phyloP scores from a whole-genome alignment of 2,888 invertebrate genomes.

The Ophion obscuratus region DNA sequence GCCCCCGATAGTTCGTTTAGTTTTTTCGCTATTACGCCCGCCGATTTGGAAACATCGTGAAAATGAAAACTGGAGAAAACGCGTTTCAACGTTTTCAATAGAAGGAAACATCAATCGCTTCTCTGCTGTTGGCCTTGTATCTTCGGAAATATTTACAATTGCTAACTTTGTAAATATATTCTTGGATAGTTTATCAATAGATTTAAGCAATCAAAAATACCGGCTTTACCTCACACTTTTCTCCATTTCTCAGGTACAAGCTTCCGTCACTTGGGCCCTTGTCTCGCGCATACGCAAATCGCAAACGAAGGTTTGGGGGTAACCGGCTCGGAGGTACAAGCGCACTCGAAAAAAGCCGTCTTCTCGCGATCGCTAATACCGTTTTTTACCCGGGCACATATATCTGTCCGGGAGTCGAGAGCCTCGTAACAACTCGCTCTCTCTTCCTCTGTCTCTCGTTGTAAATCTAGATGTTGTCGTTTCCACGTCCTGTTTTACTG shows the following conservation, averaged over 20 bases:
- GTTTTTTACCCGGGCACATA: slow-evolving; percentile 21
- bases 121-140: too few species aligned
- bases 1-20: too few species aligned
- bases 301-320: background rate
- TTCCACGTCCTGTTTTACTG: slow-evolving; percentile 84
- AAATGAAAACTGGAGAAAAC: too few species aligned
- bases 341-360: slow-evolving; percentile 56
- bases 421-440: slow-evolving; percentile 48
- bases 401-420: slow-evolving; percentile 36
- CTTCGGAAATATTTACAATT: too few species aligned
- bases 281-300: background rate
- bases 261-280: background rate
- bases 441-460: slow-evolving; percentile 66
- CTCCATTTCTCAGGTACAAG: background rate
- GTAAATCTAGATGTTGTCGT: slow-evolving; percentile 83
- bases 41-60: too few species aligned
- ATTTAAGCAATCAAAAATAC: too few species aligned
- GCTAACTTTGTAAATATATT: too few species aligned
- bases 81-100: too few species aligned
- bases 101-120: too few species aligned
- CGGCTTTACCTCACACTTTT: background rate
- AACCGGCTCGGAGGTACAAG: slow-evolving; percentile 25
- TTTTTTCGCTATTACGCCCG: too few species aligned
- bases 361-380: slow-evolving; percentile 51
- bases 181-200: too few species aligned